Evolutionary conservation across 2,888 invertebrate genomes (phyloP).

Genomic region (Phlogophora meticulosa): DNA sequence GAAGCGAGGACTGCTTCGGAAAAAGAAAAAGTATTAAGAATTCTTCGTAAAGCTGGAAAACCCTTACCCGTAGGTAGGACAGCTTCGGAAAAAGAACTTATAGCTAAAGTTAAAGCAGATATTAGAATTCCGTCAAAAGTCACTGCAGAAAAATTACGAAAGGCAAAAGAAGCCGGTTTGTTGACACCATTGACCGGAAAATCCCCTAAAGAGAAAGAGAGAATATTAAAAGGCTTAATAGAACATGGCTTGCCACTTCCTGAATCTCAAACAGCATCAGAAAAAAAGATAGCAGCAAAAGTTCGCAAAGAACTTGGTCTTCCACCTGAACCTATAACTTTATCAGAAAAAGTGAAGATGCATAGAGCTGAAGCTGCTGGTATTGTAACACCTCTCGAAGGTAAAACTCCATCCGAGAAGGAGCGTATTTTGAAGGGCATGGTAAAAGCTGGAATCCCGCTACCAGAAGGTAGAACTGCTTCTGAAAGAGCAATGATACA

Average conservation of each 20-base stretch:
- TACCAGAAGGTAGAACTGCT: conserved; percentile 35
- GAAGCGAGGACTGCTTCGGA: conserved; percentile 63
- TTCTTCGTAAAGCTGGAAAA: conserved; percentile 5
- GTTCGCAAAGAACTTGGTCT: conserved; percentile 47
- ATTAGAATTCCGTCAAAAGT: conserved; percentile 30
- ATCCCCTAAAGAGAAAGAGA: conserved; percentile 65
- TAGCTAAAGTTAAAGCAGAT: conserved; percentile 51
- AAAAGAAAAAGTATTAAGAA: conserved; percentile 10
- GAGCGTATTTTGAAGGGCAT: conserved; percentile 41
- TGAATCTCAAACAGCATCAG: conserved; percentile 46
- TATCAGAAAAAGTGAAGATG: conserved; percentile 65
- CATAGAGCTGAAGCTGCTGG: conserved; percentile 68
- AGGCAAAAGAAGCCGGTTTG: conserved; percentile 40
- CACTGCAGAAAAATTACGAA: conserved; percentile 40
- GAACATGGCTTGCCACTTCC: conserved; percentile 53
- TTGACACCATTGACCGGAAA: conserved; percentile 68
- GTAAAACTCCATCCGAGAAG: conserved; percentile 62
- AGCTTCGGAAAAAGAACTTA: conserved; percentile 50
- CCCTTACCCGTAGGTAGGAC: conserved; percentile 8
- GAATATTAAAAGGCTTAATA: conserved; percentile 56
- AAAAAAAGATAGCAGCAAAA: conserved; percentile 34
- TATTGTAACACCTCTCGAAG: conserved; percentile 70
- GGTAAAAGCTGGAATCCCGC: conserved; percentile 13
- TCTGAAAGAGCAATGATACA: conserved; percentile 41
- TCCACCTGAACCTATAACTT: conserved; percentile 62